These are phyloP conservation scores for Bombyx huttoni DNA, from an alignment of 2,888 invertebrate genomes.

Conservation along the genomic window DNA sequence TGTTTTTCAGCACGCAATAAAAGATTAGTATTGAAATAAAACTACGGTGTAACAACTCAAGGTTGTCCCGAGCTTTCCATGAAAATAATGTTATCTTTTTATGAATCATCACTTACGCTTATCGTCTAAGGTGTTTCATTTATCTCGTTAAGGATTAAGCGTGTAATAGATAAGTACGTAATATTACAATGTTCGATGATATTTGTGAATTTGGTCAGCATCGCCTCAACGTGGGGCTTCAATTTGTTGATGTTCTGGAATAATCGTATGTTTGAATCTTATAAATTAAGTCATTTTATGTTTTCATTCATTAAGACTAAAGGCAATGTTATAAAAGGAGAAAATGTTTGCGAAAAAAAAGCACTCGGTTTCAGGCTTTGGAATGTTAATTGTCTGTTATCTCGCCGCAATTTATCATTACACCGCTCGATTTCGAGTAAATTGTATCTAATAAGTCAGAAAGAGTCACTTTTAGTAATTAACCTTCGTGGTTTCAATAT, in stretches of 20 bases:
- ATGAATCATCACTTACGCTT: background rate
- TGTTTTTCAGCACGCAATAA: background rate
- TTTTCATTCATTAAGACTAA: too few species aligned
- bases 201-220: background rate
- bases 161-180: too few species aligned
- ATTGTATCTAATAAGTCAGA: background rate
- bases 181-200: too few species aligned
- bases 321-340: too few species aligned
- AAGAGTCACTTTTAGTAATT: too few species aligned
- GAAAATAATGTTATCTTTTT: background rate
- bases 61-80: background rate
- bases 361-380: background rate
- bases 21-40: background rate
- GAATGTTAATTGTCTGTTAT: background rate
- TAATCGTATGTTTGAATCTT: background rate
- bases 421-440: background rate
- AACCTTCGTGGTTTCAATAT: background rate
- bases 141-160: background rate
- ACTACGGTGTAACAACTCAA: background rate
- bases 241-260: background rate
- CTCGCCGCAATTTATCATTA: background rate
- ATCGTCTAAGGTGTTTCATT: background rate
- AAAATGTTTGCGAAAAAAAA: too few species aligned
- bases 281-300: too few species aligned
- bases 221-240: background rate